phyloP scores from a whole-genome alignment of 2,888 invertebrate genomes.

The Cepaea hortensis region DNA sequence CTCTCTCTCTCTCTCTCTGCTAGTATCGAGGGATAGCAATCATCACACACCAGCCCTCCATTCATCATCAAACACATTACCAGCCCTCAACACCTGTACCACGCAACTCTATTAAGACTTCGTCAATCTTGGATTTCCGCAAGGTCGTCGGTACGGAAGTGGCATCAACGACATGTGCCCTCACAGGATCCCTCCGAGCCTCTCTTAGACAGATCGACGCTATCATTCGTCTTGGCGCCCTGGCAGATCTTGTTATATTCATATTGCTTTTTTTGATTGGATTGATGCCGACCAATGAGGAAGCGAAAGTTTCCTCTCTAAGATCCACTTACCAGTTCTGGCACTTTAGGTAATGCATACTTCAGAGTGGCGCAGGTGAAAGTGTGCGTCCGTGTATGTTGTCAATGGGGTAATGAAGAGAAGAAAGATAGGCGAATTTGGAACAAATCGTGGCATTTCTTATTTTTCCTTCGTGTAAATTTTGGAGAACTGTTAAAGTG shows the following conservation, averaged over 20 bases:
- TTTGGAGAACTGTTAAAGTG: too few species aligned
- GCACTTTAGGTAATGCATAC: too few species aligned
- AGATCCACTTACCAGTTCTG: not conserved
- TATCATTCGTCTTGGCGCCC: constrained; percentile 23
- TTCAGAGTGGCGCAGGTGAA: not conserved
- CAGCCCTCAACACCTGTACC: constrained; percentile 23
- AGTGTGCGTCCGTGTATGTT: not conserved
- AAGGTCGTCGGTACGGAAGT: constrained; percentile 20
- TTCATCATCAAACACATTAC: not conserved
- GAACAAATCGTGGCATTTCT: too few species aligned
- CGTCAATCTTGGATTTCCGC: constrained; percentile 16
- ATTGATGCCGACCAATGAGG: not conserved
- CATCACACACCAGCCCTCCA: not conserved
- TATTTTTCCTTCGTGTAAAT: not conserved
- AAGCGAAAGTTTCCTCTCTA: not conserved
- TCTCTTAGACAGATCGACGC: constrained; percentile 24
- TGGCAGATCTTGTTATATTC: constrained; percentile 18
- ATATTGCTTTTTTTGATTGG: constrained; percentile 9
- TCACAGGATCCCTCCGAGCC: constrained; percentile 6
- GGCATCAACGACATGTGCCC: not conserved
- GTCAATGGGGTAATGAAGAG: not conserved
- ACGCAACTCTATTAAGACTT: not conserved
- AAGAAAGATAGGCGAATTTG: too few species aligned
- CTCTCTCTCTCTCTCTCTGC: constrained; percentile 1
- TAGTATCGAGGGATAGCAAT: not conserved